Evolutionary conservation across 1,140 invertebrate genomes (phyloP), one percentile per base, ranked within the genome.

Genomic region (Ips nitidus): DNA sequence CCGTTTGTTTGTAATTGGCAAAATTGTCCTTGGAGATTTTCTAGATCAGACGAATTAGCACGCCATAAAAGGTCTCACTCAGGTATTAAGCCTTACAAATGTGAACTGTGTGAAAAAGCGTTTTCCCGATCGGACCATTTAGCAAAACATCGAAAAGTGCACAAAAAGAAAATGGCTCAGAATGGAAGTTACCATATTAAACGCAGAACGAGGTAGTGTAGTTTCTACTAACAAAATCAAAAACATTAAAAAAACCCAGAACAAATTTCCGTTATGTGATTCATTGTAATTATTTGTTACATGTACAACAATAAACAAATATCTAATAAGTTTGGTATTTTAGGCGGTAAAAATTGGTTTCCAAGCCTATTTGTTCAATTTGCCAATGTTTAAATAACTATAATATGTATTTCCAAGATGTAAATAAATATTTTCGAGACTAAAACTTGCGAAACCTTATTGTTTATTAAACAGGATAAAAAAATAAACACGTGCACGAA

Each of bases 1-100:
- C 96, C 96, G 0, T 98, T 98, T 77, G 84, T 84, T 2, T 93
- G 91, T 79, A 92, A 90, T 55, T 98, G 95, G 95, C 83, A 89
- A 1, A 92, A 90, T n/a, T 98, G 96, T 80, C 87, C 87, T 4
- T 98, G 96, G 95, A 86, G 90, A 67, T 98, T 98, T 82, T 96
- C 94, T 2, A 83, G 95, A 47, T 97, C 95, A 0, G 96, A 98
- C 77, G 95, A 98, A 80, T 82, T 98, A 42, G 91, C 94, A 0
- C 83, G 94, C 50, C 92, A 94, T 75, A 86, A 89, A 56, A 83
- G 92, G 63, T 93, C 91, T 47, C 92, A 94, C 79, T 92, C 90
- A 0, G 92, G 92, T 1, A 82, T 93, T 1, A 94, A 96, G 79
- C 94, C 94, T 0, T 97, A 96, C 78, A 86, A 89, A 6, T 97